These are phyloP conservation scores for Simalia tracyae DNA, from an alignment of 2,797 vertebrate species.

Conservation along the genomic window DNA sequence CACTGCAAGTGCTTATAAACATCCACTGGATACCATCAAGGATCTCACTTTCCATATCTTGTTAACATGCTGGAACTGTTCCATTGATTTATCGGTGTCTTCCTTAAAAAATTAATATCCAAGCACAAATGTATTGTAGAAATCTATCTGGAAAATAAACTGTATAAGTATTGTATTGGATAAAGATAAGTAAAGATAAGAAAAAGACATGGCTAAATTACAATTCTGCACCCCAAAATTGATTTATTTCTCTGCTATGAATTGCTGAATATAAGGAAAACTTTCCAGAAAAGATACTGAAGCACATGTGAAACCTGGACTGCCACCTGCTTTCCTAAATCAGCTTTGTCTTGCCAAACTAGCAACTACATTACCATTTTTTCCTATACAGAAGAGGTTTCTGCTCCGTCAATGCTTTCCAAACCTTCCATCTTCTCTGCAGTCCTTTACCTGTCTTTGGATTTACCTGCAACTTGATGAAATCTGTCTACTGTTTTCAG, in stretches of 20 bases:
- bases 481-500: not conserved
- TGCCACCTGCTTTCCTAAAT: not conserved
- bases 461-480: not conserved
- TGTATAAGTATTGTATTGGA: conserved; percentile 32
- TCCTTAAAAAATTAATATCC: conserved; percentile 73
- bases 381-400: not conserved
- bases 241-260: conserved; percentile 4
- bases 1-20: conserved; percentile 67
- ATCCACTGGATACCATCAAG: conserved; percentile 62
- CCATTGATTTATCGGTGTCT: conserved; percentile 65
- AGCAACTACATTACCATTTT: not conserved
- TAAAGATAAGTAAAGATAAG: conserved; percentile 10
- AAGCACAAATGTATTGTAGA: conserved; percentile 70
- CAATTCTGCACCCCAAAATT: not conserved
- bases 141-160: conserved; percentile 63
- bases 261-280: not conserved
- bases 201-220: not conserved
- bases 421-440: not conserved
- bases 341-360: conserved; percentile 4
- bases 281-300: not conserved
- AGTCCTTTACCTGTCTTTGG: not conserved
- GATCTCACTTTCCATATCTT: conserved; percentile 66
- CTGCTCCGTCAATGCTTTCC: not conserved
- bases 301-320: not conserved
- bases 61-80: conserved; percentile 61